Evolutionary conservation across 2,888 invertebrate species (phyloP).

Genomic region (Nycteola revayana): DNA sequence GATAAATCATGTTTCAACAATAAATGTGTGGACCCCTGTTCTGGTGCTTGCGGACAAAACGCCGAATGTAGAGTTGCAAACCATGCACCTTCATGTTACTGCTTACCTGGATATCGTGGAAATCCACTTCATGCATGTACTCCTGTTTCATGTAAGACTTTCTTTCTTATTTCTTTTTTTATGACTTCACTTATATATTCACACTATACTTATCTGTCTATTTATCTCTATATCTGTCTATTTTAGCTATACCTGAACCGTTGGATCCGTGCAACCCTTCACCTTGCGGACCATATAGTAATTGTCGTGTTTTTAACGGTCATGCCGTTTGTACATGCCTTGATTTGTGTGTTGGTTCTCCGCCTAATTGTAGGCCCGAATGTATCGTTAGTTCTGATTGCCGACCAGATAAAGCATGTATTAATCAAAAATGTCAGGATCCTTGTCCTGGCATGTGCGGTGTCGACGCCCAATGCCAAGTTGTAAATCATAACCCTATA

Average conservation of each 20-base stretch:
- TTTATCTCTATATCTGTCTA: slow-evolving; percentile 48
- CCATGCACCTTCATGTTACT: slow-evolving; percentile 89
- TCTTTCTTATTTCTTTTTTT: slow-evolving; percentile 58
- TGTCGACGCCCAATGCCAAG: slow-evolving; percentile 88
- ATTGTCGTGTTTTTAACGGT: slow-evolving; percentile 86
- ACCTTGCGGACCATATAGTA: slow-evolving; percentile 90
- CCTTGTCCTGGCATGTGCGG: slow-evolving; percentile 91
- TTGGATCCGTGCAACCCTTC: slow-evolving; percentile 88
- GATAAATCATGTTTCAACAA: slow-evolving; percentile 88
- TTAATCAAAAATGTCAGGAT: slow-evolving; percentile 89
- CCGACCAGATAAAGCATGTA: slow-evolving; percentile 87
- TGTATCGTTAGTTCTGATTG: slow-evolving; percentile 91
- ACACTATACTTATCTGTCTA: slow-evolving; percentile 39
- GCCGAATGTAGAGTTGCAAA: slow-evolving; percentile 89
- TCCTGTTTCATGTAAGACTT: slow-evolving; percentile 82
- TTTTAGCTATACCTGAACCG: slow-evolving; percentile 70
- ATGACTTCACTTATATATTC: slow-evolving; percentile 39
- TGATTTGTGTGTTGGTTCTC: slow-evolving; percentile 87
- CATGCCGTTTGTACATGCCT: slow-evolving; percentile 90
- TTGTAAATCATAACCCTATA: slow-evolving; percentile 90
- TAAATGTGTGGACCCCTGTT: slow-evolving; percentile 90
- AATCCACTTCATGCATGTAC: slow-evolving; percentile 86
- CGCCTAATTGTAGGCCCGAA: slow-evolving; percentile 89
- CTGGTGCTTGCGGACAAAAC: slow-evolving; percentile 89
- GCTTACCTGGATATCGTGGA: slow-evolving; percentile 87